Evolutionary conservation across 2,797 vertebrate genomes (phyloP).

Genomic region (Coregonus ussuriensis): DNA sequence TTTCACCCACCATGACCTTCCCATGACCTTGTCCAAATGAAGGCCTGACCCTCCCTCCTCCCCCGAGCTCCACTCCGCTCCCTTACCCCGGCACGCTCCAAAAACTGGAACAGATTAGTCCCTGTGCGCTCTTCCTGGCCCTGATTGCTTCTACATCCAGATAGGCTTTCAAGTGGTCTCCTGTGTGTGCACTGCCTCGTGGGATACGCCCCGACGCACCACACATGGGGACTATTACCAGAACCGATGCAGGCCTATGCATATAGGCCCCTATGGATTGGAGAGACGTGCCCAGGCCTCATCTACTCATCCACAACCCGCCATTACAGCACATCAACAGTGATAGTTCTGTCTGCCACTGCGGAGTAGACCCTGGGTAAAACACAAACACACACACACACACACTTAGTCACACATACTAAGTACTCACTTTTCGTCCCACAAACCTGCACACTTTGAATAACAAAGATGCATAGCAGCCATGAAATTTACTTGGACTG

Average conservation of each 20-base stretch:
- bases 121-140: constrained; percentile 46
- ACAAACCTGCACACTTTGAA: too few species aligned
- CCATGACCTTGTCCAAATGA: constrained; percentile 58
- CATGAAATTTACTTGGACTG: too few species aligned
- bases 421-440: too few species aligned
- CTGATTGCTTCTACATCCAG: constrained; percentile 78
- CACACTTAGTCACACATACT: too few species aligned
- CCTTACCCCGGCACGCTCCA: constrained; percentile 66
- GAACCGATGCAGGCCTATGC: constrained; percentile 23
- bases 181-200: constrained; percentile 68
- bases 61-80: constrained; percentile 31
- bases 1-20: constrained; percentile 51
- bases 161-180: constrained; percentile 80
- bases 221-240: constrained; percentile 81
- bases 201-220: constrained; percentile 65
- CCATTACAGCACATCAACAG: constrained; percentile 8
- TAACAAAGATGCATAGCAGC: too few species aligned
- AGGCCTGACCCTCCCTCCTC: constrained; percentile 51
- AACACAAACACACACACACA: too few species aligned
- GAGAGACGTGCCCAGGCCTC: constrained; percentile 36
- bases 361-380: constrained; percentile 28
- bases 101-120: constrained; percentile 81
- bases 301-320: constrained; percentile 52
- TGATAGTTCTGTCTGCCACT: constrained; percentile 61
- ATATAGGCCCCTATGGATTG: constrained; percentile 19